Evolutionary conservation across 2,888 invertebrate species (phyloP), one percentile per base, ranked within the genome.

Genomic region (Agrypnus murinus): DNA sequence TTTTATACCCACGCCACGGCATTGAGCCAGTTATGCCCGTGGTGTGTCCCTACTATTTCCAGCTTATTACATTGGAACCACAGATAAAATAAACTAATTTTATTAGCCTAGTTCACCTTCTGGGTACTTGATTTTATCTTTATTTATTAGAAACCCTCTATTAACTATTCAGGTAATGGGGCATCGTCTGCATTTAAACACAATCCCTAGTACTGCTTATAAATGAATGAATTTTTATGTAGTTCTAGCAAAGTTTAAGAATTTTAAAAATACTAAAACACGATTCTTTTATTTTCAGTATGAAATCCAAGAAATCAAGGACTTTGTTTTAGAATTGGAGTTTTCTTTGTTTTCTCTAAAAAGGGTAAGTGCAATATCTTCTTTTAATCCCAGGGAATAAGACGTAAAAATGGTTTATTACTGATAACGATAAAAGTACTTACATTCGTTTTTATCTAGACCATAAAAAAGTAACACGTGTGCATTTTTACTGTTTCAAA

Each of bases 1-100:
- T 68, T 74, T 65, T 73, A 67, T 66, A 55, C 62, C 64, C 63
- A 63, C 67, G 59, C 65, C 53, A 25, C 66, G 45, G 57, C 50
- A 45, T 63, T 62, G 68, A 64, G 48, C 70, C 71, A 64, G 73
- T 69, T 68, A 68, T 73, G 69, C 60, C 62, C 67, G 34, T 53
- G 46, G 70, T 25, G 25, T 25, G 25, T 62, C 53, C 68, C 62
- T 62, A 43, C 12, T 45, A 58, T 57, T 57, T 64, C 58, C 57
- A 38, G 48, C 57, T 69, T 66, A 64, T 64, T 60, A 66, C 66
- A 45, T 50, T 69, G 62, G 34, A 60, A 69, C 65, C 63, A 45
- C 60, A 64, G 74, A 74, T 72, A 74, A 72, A 72, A 60, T 65
- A 69, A 72, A 71, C 70, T 73, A 74, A 74, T 74, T 74, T 70